These are phyloP conservation scores for Troides oblongomaculatus DNA, from an alignment of 2,888 invertebrate species.

Conservation along the genomic window DNA sequence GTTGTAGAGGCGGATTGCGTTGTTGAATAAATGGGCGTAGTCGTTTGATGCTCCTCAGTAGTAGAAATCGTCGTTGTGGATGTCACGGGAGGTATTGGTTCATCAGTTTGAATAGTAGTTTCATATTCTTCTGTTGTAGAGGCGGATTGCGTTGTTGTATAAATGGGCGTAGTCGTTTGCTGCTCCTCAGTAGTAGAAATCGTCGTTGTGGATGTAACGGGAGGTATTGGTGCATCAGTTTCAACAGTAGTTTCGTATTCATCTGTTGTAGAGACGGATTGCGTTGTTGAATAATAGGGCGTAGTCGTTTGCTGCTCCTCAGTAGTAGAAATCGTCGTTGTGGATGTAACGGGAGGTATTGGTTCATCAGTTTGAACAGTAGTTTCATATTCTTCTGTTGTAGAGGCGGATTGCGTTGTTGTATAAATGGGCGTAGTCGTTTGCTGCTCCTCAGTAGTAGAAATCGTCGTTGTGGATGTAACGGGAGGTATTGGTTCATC, in stretches of 20 bases:
- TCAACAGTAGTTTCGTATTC: constrained; percentile 18
- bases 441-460: constrained; percentile 22
- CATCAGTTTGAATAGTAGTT: not conserved
- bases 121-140: not conserved
- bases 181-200: constrained; percentile 34
- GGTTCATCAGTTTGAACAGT: not conserved
- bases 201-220: constrained; percentile 35
- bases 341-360: no score
- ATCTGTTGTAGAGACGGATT: not conserved
- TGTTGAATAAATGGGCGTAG: no score
- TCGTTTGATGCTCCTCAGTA: no score
- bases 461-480: not conserved
- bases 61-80: not conserved
- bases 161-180: not conserved
- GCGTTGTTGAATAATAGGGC: not conserved
- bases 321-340: not conserved
- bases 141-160: no score
- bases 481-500: not conserved
- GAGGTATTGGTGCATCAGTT: constrained; percentile 23
- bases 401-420: not conserved
- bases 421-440: constrained; percentile 16
- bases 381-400: constrained; percentile 5
- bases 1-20: no score
- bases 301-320: not conserved
- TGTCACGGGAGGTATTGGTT: constrained; percentile 1